phyloP scores from a whole-genome alignment of 2,113 vertebrate genomes.

The Trichomycterus rosablanca region DNA sequence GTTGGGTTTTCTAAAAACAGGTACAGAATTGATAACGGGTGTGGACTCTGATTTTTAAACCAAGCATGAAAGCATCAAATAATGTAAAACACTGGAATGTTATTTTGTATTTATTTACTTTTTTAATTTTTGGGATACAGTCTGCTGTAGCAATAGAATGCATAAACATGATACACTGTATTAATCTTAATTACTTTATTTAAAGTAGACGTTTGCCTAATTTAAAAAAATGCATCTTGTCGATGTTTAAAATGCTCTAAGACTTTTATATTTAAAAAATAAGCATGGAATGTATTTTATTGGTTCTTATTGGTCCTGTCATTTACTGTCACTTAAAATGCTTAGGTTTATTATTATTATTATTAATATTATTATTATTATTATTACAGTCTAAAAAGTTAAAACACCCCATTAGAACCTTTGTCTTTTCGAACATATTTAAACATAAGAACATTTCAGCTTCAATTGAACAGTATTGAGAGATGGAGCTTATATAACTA shows the following conservation, averaged over 20 bases:
- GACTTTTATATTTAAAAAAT: conserved; percentile 34
- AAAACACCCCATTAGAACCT: no score
- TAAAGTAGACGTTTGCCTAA: conserved; percentile 25
- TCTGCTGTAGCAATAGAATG: conserved; percentile 56
- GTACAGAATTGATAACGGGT: no score
- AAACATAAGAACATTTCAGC: no score
- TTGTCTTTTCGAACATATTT: no score
- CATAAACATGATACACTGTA: conserved; percentile 16
- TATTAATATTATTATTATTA: conserved; percentile 1
- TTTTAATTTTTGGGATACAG: conserved; percentile 32
- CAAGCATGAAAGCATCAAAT: no score
- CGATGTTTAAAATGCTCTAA: conserved; percentile 34
- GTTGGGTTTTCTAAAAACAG: no score
- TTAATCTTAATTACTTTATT: conserved; percentile 1
- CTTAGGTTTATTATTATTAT: conserved; percentile 16
- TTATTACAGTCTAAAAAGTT: no score
- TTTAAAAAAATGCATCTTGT: conserved; percentile 47
- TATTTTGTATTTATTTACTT: no score
- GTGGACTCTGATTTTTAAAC: no score
- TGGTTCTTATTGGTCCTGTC: conserved; percentile 42
- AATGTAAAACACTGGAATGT: no score
- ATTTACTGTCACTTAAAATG: conserved; percentile 24
- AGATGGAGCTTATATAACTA: no score
- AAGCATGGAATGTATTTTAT: conserved; percentile 47
- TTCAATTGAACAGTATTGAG: no score